Evolutionary conservation across 2,888 invertebrate species (phyloP), one percentile per base, ranked within the genome.

Genomic region (Geophilus truncorum): DNA sequence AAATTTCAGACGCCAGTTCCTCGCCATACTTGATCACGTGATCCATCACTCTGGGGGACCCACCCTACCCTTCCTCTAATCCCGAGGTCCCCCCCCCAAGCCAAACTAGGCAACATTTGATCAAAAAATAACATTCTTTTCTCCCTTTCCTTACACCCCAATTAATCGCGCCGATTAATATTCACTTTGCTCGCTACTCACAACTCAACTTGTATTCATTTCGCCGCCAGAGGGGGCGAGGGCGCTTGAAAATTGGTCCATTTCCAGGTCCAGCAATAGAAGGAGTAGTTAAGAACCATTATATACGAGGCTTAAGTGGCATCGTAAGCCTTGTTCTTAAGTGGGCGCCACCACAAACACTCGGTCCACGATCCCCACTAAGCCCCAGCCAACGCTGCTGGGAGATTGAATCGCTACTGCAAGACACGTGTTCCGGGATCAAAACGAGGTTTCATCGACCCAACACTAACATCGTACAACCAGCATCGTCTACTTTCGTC

Each of bases 381-480:
- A 70, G 70, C 70, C 77, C 77, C 32, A 77, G 77, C 32, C 34
- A 77, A 77, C 77, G 77, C 32, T 77, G 70, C 70, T 70, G 70
- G 70, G 70, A 77, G 77, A 77, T 77, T 77, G 34, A 77, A 77
- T 77, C 77, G 77, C 77, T 77, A 77, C 77, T 32, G 36, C 77
- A 36, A 77, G 77, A 77, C 77, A 77, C 77, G 77, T 77, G 77
- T 77, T 77, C 77, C 77, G 36, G 77, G 77, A 77, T 77, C 77
- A 77, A 32, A 77, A 77, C 32, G 36, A 32, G 77, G 32, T 32
- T 70, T 70, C 70, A 70, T 70, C 70, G 70, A 70, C 70, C 70
- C 70, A 70, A 70, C 28, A 70, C 28, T 28, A 70, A 70, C 70
- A 70, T 70, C 70, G 28, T 70, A 70, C 70, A 70, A 70, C 28